A percentile compares a stretch with the other conserved stretches of the same genome.
phyloP scores from a whole-genome alignment of 2,113 vertebrate species.

The Rhinichthys klamathensis region DNA sequence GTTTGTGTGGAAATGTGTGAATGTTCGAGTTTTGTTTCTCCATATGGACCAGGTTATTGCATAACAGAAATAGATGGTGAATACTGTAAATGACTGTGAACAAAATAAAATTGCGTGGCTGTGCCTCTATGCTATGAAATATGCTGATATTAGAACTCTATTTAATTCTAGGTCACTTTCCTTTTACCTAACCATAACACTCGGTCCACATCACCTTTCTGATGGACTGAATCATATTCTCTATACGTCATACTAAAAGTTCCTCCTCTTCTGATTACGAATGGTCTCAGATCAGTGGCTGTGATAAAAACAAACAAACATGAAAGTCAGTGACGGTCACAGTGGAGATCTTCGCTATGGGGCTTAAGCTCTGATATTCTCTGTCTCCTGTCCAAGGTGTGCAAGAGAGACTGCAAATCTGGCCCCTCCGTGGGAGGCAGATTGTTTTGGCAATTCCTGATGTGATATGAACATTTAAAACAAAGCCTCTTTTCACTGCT shows the following conservation, averaged over 20 bases:
- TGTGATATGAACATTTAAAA: constrained; percentile 70
- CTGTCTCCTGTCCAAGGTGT: constrained; percentile 52
- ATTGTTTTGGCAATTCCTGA: constrained; percentile 70
- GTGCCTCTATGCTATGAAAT: background rate
- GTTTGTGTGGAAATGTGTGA: background rate
- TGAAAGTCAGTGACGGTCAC: constrained; percentile 40
- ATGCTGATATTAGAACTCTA: background rate
- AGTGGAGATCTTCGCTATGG: constrained; percentile 20
- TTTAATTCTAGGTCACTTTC: background rate
- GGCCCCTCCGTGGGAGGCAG: constrained; percentile 67
- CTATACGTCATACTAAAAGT: constrained; percentile 13
- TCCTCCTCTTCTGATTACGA: constrained; percentile 38
- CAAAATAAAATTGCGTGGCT: background rate
- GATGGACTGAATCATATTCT: constrained; percentile 40
- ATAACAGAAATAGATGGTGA: constrained; percentile 5
- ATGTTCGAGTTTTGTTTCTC: background rate
- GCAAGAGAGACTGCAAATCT: constrained; percentile 64
- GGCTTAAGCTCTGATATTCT: constrained; percentile 12
- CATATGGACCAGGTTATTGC: background rate
- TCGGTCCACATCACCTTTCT: background rate
- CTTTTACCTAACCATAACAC: constrained; percentile 9
- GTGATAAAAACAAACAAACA: constrained; percentile 37
- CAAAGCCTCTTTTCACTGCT: constrained; percentile 65
- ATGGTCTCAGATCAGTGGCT: constrained; percentile 55
- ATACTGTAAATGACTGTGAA: background rate